These are phyloP conservation scores for Aspidiotus rigidus DNA, from an alignment of 2,888 invertebrate species.

Conservation along the genomic window DNA sequence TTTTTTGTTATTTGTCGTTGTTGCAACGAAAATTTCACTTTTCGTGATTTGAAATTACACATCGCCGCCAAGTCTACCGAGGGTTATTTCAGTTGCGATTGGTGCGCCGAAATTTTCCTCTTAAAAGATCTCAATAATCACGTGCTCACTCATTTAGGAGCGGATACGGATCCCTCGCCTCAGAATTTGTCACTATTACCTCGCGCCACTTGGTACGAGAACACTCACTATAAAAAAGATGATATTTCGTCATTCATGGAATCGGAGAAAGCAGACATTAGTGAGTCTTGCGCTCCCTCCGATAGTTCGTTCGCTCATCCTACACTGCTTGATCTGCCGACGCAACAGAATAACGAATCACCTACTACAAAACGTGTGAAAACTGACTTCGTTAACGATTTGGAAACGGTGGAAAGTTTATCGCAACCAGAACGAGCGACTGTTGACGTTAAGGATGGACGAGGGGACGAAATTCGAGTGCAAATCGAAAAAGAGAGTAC, in stretches of 20 bases:
- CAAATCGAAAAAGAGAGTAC: too few species aligned
- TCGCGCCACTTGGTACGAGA: neutral
- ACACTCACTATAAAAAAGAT: slow-evolving; percentile 5
- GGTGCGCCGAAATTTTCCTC: slow-evolving; percentile 27
- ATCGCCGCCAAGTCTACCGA: slow-evolving; percentile 25
- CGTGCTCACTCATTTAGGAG: slow-evolving; percentile 14
- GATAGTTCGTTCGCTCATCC: too few species aligned
- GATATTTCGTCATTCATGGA: too few species aligned
- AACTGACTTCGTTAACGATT: slow-evolving; percentile 10
- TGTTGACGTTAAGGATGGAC: too few species aligned
- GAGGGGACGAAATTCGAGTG: too few species aligned
- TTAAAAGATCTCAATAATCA: slow-evolving; percentile 29
- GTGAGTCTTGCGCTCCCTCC: too few species aligned
- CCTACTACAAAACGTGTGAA: slow-evolving; percentile 21
- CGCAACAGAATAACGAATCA: slow-evolving; percentile 18
- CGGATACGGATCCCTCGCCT: neutral
- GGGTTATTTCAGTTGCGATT: slow-evolving; percentile 28
- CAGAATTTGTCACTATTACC: too few species aligned
- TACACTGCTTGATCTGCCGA: neutral
- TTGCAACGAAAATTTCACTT: slow-evolving; percentile 28
- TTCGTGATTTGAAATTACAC: slow-evolving; percentile 23
- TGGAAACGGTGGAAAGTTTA: neutral
- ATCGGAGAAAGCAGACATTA: too few species aligned
- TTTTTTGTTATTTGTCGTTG: slow-evolving; percentile 25
- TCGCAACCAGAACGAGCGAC: too few species aligned